Evolutionary conservation across 2,888 invertebrate species (phyloP), one percentile per base, ranked within the genome.

Genomic region (Homarus gammarus): DNA sequence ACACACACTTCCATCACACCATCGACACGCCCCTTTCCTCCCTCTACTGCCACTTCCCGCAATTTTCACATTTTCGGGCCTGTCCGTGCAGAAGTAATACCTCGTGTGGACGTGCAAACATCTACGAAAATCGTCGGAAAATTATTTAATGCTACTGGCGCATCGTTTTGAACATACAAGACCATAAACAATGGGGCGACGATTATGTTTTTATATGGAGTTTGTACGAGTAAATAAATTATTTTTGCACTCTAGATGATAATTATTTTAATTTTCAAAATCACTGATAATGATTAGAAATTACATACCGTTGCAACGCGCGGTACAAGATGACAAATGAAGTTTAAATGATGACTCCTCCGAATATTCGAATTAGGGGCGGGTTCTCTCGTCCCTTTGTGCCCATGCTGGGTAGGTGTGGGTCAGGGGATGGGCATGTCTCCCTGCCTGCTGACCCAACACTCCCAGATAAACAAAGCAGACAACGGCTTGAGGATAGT

Each of bases 261-360:
- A 51, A 75, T 84, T 73, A 84, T 84, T 75, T 84, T 84, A 61
- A 77, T 85, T 75, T 36, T 40, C 56, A 51, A 85, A 85, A 85
- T 85, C 77, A 75, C 61, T 75, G 77, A 75, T 85, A 85, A 85
- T 85, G 64, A 77, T 68, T 38, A 77, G 77, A 75, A 75, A 85
- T 85, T 85, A 77, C 75, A 85, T 61, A 85, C 40, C 85, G 61
- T 44, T 68, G 83, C 72, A 70, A 68, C 82, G 70, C 64, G 38
- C 36, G 44, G 27, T 31, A 38, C 77, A 27, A 40, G 77, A 85
- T 75, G 85, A 85, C 85, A 85, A 77, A 85, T 85, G 85, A 64
- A 18, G 61, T 73, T 77, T 61, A 68, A 85, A 44, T 56, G 49
- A 64, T 61, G 68, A 6, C 83, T 33, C 33, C 18, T n/a, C 36